These are phyloP conservation scores for Kryptolebias marmoratus DNA, from an alignment of 2,113 vertebrate genomes.

Conservation along the genomic window DNA sequence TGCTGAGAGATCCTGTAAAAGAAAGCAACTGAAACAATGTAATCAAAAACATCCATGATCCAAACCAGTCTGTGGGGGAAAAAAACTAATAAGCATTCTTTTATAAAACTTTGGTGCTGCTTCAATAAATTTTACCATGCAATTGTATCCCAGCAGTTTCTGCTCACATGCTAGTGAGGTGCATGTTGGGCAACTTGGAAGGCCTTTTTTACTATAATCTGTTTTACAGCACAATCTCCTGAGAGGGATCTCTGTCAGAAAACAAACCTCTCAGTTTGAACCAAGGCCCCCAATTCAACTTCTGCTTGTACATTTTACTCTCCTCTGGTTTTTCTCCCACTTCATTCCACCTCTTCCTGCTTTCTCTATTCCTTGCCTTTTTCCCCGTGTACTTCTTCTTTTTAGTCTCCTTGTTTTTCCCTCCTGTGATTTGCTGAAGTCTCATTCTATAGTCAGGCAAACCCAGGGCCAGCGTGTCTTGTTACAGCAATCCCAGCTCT, in stretches of 20 bases:
- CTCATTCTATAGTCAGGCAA: conserved; percentile 51
- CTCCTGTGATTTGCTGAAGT: conserved; percentile 35
- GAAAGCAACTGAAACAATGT: conserved; percentile 54
- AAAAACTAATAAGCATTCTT: background rate
- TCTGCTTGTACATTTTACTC: conserved; percentile 22
- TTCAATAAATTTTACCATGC: background rate
- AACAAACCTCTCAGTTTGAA: conserved; percentile 64
- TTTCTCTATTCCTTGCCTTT: conserved; percentile 27
- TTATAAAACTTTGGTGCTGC: conserved; percentile 6
- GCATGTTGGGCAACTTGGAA: conserved; percentile 61
- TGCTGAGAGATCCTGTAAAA: conserved; percentile 73
- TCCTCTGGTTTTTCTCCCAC: conserved; percentile 19
- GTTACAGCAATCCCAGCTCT: conserved; percentile 66
- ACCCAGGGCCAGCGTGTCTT: conserved; percentile 68
- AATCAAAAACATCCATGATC: conserved; percentile 50
- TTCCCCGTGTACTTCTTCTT: conserved; percentile 32
- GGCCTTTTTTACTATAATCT: conserved; percentile 57
- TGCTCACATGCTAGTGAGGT: conserved; percentile 45
- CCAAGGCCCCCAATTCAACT: conserved; percentile 55
- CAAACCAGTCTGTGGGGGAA: background rate
- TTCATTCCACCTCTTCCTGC: conserved; percentile 21
- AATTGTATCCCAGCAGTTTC: conserved; percentile 37
- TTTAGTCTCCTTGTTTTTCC: conserved; percentile 25
- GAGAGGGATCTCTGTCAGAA: conserved; percentile 75
- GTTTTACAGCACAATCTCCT: conserved; percentile 71